These are phyloP conservation scores for Melipona quadrifasciata DNA, from an alignment of 1,140 invertebrate genomes.

Conservation along the genomic window DNA sequence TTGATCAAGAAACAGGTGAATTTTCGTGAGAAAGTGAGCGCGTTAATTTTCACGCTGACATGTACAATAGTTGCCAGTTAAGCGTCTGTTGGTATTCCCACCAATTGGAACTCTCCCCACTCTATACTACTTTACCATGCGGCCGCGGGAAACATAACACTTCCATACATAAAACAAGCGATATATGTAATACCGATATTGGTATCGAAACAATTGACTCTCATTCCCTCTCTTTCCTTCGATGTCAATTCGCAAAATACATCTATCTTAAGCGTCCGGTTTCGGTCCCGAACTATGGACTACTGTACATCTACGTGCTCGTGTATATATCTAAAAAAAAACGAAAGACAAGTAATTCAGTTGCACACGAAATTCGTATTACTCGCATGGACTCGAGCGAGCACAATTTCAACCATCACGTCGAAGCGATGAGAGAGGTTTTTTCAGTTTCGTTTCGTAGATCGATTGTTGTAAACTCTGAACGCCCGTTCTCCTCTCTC, in stretches of 20 bases:
- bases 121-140: too few relatives aligned
- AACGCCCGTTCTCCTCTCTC: background rate
- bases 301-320: background rate
- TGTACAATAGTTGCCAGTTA: background rate
- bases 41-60: background rate
- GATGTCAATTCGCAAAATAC: too few relatives aligned
- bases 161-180: too few relatives aligned
- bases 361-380: background rate
- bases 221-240: too few relatives aligned
- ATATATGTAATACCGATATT: too few relatives aligned
- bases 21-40: background rate
- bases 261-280: too few relatives aligned
- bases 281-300: too few relatives aligned
- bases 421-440: background rate
- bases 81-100: too few relatives aligned
- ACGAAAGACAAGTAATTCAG: background rate
- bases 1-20: background rate
- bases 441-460: background rate
- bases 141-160: too few relatives aligned
- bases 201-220: too few relatives aligned
- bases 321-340: background rate
- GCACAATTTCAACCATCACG: background rate
- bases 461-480: background rate
- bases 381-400: background rate
- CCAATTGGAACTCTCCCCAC: too few relatives aligned